Conservation (phyloP, 1,140 invertebrate species). For the Drosophila leontia region DNA sequence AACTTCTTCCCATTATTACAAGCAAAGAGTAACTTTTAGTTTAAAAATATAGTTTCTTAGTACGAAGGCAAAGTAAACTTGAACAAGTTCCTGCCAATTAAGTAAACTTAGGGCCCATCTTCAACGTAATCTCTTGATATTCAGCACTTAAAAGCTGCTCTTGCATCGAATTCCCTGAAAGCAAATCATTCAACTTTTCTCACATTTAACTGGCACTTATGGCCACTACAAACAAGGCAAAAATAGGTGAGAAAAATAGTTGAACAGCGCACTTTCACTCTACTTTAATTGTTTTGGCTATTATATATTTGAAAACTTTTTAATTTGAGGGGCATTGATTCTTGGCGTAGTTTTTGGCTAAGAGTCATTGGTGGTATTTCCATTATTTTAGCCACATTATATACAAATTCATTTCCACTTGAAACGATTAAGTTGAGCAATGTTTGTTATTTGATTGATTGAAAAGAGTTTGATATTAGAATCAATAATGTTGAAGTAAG, state of each 20-base stretch:
- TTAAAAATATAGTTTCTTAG: constrained; percentile 6
- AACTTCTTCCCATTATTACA: not conserved
- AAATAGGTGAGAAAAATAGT: constrained; percentile 5
- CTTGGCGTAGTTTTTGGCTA: not conserved
- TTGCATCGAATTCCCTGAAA: not conserved
- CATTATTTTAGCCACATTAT: not conserved
- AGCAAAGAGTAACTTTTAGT: constrained; percentile 3
- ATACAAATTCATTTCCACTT: constrained; percentile 2
- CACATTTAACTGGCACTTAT: constrained; percentile 8
- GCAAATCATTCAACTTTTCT: constrained; percentile 5
- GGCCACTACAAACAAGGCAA: not conserved
- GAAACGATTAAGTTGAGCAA: constrained; percentile 9
- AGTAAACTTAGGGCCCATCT: constrained; percentile 1
- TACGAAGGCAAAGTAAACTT: constrained; percentile 4
- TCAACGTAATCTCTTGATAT: constrained; percentile 3
- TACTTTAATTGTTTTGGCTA: constrained; percentile 2
- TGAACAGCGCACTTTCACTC: not conserved
- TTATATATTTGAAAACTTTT: constrained; percentile 9
- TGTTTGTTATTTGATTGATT: constrained; percentile 14
- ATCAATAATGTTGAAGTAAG: not conserved
- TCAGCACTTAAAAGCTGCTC: not conserved
- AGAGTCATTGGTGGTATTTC: not conserved
- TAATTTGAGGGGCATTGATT: constrained; percentile 10
- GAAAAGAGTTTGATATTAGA: not conserved
- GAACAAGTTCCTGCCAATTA: constrained; percentile 23